A percentile compares a stretch with the other conserved stretches of the same genome.
Conservation (phyloP, 2,888 invertebrate species). For the Rhopalosiphum nymphaeae region DNA sequence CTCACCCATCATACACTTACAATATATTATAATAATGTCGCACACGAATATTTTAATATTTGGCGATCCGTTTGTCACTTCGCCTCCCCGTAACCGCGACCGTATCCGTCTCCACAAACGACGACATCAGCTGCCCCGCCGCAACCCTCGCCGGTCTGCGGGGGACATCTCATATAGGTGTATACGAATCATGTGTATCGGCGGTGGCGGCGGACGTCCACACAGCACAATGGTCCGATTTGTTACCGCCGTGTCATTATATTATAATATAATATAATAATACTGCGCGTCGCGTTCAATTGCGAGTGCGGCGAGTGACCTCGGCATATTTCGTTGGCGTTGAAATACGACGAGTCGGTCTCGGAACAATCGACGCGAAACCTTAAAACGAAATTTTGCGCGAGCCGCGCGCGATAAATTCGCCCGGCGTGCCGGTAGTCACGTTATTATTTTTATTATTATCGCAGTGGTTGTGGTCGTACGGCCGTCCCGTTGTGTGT, state of each 20-base stretch:
- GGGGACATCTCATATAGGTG: neutral
- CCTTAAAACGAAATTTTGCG: slow-evolving; percentile 38
- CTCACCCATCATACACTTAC: no score
- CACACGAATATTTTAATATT: neutral
- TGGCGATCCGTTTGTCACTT: neutral
- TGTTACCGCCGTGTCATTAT: neutral
- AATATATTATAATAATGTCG: no score
- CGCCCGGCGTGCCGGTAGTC: neutral
- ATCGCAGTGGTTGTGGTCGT: neutral
- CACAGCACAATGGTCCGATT: slow-evolving; percentile 54
- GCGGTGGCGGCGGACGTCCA: neutral
- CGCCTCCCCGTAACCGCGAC: neutral
- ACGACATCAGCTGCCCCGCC: neutral
- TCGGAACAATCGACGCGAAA: slow-evolving; percentile 48
- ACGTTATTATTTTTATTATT: neutral
- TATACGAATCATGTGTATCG: neutral
- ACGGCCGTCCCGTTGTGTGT: neutral
- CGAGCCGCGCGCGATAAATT: slow-evolving; percentile 37
- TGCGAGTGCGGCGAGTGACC: slow-evolving; percentile 3
- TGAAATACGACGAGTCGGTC: slow-evolving; percentile 48
- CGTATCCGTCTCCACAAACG: neutral
- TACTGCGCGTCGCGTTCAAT: slow-evolving; percentile 9
- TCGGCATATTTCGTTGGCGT: slow-evolving; percentile 52
- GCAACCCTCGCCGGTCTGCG: neutral
- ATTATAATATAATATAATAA: slow-evolving; percentile 8